These are phyloP conservation scores for Gadopsis bispinosus DNA, from an alignment of 2,797 vertebrate genomes.

Conservation along the genomic window DNA sequence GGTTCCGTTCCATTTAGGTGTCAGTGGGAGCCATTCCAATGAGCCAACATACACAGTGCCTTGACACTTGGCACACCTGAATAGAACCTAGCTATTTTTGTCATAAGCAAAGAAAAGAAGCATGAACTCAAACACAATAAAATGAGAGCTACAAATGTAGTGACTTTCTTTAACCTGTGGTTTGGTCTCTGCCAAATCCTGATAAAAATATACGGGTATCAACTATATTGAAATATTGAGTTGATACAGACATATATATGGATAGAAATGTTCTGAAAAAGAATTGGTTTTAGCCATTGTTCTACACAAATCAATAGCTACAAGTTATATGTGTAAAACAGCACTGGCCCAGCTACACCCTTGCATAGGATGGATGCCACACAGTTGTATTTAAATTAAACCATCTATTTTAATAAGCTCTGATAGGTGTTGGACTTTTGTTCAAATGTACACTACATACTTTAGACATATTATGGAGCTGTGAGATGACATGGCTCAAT, in stretches of 20 bases:
- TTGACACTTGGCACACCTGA: no score
- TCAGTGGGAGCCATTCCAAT: no score
- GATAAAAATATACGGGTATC: no score
- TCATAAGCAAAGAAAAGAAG: no score
- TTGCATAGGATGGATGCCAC: neutral
- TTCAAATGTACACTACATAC: conserved; percentile 8
- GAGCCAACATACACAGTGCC: neutral
- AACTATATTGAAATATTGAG: no score
- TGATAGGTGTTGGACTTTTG: conserved; percentile 17
- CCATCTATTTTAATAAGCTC: conserved; percentile 44
- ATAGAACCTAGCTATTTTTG: neutral
- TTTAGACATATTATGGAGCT: conserved; percentile 24
- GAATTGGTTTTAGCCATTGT: neutral
- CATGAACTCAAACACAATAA: neutral
- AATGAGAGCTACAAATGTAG: neutral
- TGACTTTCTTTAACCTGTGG: no score
- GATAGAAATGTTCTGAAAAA: no score
- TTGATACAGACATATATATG: no score
- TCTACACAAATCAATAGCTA: neutral
- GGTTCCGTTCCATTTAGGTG: no score
- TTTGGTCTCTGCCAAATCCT: no score
- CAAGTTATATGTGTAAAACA: neutral
- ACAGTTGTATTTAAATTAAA: conserved; percentile 3
- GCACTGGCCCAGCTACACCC: neutral
- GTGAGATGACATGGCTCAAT: conserved; percentile 43